Conservation (phyloP, 2,113 vertebrate genomes). For the Grammomys surdaster region DNA sequence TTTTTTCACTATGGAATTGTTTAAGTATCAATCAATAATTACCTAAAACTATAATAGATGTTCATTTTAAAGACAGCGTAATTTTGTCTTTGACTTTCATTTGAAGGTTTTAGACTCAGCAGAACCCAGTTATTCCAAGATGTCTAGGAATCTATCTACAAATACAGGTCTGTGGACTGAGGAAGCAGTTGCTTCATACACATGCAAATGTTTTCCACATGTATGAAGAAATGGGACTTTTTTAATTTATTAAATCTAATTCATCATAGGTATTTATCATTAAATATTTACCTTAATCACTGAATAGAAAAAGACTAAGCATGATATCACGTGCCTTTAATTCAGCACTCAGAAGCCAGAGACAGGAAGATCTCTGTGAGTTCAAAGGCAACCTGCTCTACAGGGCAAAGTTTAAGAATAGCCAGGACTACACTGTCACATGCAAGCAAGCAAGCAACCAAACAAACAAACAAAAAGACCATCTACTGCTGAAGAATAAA, state of each 20-base stretch:
- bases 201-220: neutral
- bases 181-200: neutral
- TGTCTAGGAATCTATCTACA: neutral
- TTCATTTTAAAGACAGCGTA: neutral
- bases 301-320: neutral
- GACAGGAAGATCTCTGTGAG: neutral
- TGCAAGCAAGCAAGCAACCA: neutral
- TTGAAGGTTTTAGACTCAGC: neutral
- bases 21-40: neutral
- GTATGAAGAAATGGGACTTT: neutral
- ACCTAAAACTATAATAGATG: neutral
- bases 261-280: neutral
- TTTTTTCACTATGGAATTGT: neutral
- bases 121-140: neutral
- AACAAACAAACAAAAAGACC: neutral
- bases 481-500: neutral
- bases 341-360: neutral
- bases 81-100: neutral
- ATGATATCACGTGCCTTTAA: neutral
- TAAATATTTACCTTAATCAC: constrained; percentile 6
- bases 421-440: neutral
- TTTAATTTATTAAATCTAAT: neutral
- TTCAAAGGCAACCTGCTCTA: neutral
- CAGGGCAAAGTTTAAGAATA: neutral
- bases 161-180: neutral